Base-by-base conservation (phyloP, 1,140 invertebrate genomes). In the Thalassaphorura encarpata region DNA sequence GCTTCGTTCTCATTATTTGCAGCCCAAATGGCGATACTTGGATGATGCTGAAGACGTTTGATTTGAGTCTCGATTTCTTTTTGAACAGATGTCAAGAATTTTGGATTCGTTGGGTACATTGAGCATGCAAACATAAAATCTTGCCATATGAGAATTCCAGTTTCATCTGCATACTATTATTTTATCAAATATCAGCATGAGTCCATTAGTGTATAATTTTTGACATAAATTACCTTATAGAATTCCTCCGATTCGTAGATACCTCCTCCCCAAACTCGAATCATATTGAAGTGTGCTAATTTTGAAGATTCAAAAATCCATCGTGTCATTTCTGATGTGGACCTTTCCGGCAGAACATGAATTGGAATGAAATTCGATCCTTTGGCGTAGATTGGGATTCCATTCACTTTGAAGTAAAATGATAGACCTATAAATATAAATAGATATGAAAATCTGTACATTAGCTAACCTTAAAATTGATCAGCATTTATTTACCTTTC, bases 1-100 rank as follows among this genome's bases (percentile, higher is more conserved):
- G 80, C 84, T 77, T 98, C 95, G 69, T 98, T 98, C 73, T 99
- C 96, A 72, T 99, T 99, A 70, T 98, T 99, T 3, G 89, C 92
- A 15, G 91, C 86, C 83, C 89, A 90, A 0, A 95, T 62, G 0
- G 88, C 82, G 45, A 99, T 80, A 49, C 85, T 90, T 0, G 94
- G 79, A 74, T 97, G 93, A 70, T 88, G 79, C 59, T 90, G 85
- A 5, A 99, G 72, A 52, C 92, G 76, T 55, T 79, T 74, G 1
- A 94, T 79, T 72, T 95, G 92, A 67, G 95, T 84, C 23, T 71
- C 72, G 8, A 97, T 75, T 78, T 99, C 97, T 19, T 71, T 68
- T 31, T 71, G 69, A 0, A 97, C 89, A 15, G 76, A 81, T 2
- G 65, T 42, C 2, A 98, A 71, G 72, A 94, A 97, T 11, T 76